These are phyloP conservation scores for Dicerorhinus sumatrensis DNA, from an alignment of 2,113 vertebrate genomes.

Conservation along the genomic window DNA sequence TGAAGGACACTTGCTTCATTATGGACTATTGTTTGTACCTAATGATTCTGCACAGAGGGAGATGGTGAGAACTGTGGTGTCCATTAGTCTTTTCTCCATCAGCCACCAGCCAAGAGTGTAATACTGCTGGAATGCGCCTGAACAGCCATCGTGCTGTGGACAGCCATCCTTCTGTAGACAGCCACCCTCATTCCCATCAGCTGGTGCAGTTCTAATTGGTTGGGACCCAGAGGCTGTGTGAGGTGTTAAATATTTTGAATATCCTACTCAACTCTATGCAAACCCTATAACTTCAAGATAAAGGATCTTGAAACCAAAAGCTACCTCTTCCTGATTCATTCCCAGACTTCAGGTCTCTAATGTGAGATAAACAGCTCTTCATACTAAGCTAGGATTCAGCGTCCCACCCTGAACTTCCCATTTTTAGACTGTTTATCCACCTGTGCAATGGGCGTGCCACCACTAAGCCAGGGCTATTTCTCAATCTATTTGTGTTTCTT, in stretches of 20 bases:
- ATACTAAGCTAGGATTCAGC: too few relatives aligned
- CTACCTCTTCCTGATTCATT: neutral
- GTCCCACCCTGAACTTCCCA: too few relatives aligned
- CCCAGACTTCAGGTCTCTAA: neutral
- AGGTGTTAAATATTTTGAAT: fast-evolving
- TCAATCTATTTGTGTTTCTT: neutral
- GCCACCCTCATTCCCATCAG: neutral
- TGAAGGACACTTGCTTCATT: neutral
- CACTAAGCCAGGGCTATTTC: neutral
- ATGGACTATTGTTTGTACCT: too few relatives aligned
- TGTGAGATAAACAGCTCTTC: fast-evolving
- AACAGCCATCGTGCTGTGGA: neutral
- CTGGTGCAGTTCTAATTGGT: neutral
- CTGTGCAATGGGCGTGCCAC: neutral
- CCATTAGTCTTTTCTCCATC: neutral
- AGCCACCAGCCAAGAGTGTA: neutral
- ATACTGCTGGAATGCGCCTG: fast-evolving
- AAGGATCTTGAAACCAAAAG: neutral
- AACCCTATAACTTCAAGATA: neutral
- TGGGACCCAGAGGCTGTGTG: neutral
- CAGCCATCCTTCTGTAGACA: neutral
- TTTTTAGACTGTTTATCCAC: neutral
- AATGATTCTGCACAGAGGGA: neutral
- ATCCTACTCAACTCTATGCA: too few relatives aligned
- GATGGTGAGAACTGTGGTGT: neutral